Conservation (phyloP, 2,888 invertebrate species). For the Acanthosepion lycidas region DNA sequence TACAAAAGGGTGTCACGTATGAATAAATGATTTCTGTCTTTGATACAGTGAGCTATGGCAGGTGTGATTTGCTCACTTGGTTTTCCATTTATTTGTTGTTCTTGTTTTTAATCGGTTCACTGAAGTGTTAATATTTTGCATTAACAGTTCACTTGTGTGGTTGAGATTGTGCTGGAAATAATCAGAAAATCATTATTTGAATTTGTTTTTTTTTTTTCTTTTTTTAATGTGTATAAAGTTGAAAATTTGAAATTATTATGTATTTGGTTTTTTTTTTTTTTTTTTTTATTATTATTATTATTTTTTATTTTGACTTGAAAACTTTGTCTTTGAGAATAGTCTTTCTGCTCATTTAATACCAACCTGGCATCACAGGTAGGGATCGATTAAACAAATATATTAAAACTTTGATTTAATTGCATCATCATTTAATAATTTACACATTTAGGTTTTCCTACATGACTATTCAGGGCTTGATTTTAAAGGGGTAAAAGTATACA, state of each 20-base stretch:
- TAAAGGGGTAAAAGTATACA: too few relatives aligned
- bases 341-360: too few relatives aligned
- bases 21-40: slow-evolving; percentile 8
- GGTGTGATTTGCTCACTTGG: neutral
- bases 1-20: neutral
- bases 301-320: too few relatives aligned
- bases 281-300: too few relatives aligned
- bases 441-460: too few relatives aligned
- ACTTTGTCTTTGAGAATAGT: too few relatives aligned
- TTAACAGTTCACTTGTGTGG: neutral
- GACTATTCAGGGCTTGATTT: too few relatives aligned
- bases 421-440: too few relatives aligned
- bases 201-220: neutral
- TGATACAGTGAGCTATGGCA: neutral
- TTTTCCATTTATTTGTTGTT: neutral
- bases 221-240: neutral
- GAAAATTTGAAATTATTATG: neutral
- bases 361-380: too few relatives aligned
- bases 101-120: neutral
- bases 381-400: too few relatives aligned
- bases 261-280: too few relatives aligned
- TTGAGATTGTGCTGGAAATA: neutral
- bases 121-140: neutral
- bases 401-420: too few relatives aligned
- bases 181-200: neutral